Evolutionary conservation across 2,888 invertebrate species (phyloP).

Genomic region (Tenthredo scrophulariae): DNA sequence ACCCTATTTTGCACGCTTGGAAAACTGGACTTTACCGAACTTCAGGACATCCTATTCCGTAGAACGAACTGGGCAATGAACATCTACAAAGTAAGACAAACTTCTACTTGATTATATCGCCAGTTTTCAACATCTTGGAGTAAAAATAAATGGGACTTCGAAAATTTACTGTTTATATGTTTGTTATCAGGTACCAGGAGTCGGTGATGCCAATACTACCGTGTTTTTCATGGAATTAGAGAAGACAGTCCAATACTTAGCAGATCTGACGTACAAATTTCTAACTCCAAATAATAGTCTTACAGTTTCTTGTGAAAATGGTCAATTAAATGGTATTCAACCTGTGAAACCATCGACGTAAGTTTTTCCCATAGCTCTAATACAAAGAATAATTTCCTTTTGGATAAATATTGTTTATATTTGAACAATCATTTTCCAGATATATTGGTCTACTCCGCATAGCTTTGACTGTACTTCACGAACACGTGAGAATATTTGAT

Average conservation of each 20-base stretch:
- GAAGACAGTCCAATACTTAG: conserved; percentile 13
- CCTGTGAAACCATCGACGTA: conserved; percentile 34
- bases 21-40: conserved; percentile 76
- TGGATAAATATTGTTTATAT: background rate
- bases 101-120: background rate
- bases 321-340: background rate
- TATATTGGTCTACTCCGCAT: conserved; percentile 8
- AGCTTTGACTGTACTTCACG: conserved; percentile 64
- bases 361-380: background rate
- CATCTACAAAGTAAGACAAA: conserved; percentile 78
- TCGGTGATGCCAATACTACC: background rate
- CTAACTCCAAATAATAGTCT: background rate
- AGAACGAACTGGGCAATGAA: conserved; percentile 83
- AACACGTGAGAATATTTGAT: conserved; percentile 68
- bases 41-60: conserved; percentile 77
- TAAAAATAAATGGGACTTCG: background rate
- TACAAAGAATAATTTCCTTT: background rate
- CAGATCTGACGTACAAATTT: conserved; percentile 32
- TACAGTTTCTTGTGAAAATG: background rate
- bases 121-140: background rate
- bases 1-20: conserved; percentile 79
- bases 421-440: conserved; percentile 1
- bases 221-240: conserved; percentile 8
- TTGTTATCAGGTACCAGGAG: background rate
- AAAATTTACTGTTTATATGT: background rate